Evolutionary conservation across 2,888 invertebrate genomes (phyloP).

Genomic region (Amblyjoppa proteus): DNA sequence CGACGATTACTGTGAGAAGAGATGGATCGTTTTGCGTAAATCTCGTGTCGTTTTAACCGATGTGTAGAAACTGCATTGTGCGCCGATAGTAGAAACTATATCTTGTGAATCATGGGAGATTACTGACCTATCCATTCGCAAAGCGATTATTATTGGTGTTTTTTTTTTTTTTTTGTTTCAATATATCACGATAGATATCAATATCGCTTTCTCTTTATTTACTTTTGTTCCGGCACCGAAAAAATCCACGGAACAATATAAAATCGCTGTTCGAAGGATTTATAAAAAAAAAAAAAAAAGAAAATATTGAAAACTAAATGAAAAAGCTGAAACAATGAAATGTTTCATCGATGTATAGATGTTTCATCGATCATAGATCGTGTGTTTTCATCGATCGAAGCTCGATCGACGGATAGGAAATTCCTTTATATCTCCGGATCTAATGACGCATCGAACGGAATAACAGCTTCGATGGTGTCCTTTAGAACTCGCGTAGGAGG

Average conservation of each 20-base stretch:
- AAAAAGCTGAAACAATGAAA: neutral
- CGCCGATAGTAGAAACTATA: neutral
- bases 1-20: too few relatives aligned
- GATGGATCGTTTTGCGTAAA: too few relatives aligned
- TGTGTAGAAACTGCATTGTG: neutral
- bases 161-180: neutral
- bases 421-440: neutral
- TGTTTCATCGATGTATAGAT: neutral
- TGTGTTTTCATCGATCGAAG: neutral
- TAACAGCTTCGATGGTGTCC: slow-evolving; percentile 16
- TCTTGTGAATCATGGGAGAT: neutral
- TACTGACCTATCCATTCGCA: neutral
- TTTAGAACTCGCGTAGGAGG: slow-evolving; percentile 32
- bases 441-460: neutral
- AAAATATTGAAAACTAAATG: neutral
- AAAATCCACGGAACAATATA: neutral
- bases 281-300: neutral
- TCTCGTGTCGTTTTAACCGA: neutral
- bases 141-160: neutral
- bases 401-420: neutral
- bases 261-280: neutral
- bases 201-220: neutral
- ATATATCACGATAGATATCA: neutral
- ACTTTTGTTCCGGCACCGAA: neutral
- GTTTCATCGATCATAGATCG: neutral